Evolutionary conservation across 2,797 vertebrate species (phyloP), one percentile per base, ranked within the genome.

Genomic region (Tapirus indicus): DNA sequence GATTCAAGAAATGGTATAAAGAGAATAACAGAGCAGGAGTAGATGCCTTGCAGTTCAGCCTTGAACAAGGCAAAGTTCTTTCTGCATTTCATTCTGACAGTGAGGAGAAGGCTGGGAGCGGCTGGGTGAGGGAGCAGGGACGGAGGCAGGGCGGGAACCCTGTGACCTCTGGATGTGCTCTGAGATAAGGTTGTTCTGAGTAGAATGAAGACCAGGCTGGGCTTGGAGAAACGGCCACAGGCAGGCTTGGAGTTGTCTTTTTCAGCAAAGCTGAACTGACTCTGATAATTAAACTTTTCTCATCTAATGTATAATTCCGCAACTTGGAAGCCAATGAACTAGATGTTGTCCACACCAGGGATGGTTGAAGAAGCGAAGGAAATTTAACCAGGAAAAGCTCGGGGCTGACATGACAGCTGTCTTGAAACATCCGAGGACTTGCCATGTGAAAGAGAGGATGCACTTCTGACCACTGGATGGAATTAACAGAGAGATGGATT

Each of bases 401-500:
- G 7, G 62, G 16, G 27, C 75, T 56, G 23, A 82, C 49, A 17
- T 49, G 68, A 56, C 92, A 69, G 52, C 92, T 89, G 87, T 66
- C 68, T 74, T 62, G 72, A 56, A 2, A 10, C 47, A 35, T n/a
- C 41, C 1, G 1, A 90, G 62, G 79, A 38, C 69, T 44, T 2
- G 0, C 86, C 92, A 32, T 79, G 41, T 27, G 74, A 86, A 74
- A 78, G 25, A 69, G 56, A 84, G 95, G 88, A 58, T 13, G 56
- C 12, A 41, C 87, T 93, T 92, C 87, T 96, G 94, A 93, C 91
- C 71, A 47, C 16, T 2, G 44, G 82, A 47, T 3, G 71, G 77
- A 93, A 80, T 85, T 80, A 92, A 88, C 82, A 87, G 66, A 52
- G 82, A 90, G 74, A 80, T 25, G 68, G 87, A 60, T 68, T 91